Evolutionary conservation across 2,113 vertebrate genomes (phyloP).

Genomic region (Megalops atlanticus): DNA sequence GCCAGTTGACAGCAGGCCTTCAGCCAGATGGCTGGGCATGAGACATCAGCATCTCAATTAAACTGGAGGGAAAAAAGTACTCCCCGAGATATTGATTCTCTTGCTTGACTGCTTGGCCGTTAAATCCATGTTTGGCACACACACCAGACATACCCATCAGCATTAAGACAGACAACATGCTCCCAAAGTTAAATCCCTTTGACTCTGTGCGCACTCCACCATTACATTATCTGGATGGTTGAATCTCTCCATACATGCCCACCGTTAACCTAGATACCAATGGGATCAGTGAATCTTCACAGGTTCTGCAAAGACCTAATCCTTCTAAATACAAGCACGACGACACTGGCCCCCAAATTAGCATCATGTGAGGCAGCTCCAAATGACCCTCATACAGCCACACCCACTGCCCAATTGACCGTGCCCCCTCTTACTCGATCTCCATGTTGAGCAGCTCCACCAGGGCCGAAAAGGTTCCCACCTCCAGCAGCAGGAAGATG

Average conservation of each 20-base stretch:
- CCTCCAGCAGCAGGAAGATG: slow-evolving; percentile 88
- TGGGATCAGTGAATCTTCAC: neutral
- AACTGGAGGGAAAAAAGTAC: too few relatives aligned
- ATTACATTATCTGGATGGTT: neutral
- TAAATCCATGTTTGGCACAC: too few relatives aligned
- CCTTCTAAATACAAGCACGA: neutral
- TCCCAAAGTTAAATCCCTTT: too few relatives aligned
- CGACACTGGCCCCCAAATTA: neutral
- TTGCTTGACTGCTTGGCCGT: too few relatives aligned
- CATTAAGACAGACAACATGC: too few relatives aligned
- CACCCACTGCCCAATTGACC: neutral
- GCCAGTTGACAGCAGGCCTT: too few relatives aligned
- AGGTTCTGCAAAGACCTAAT: neutral
- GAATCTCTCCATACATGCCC: neutral
- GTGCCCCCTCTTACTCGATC: slow-evolving; percentile 82
- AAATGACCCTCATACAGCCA: neutral
- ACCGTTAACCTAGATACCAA: neutral
- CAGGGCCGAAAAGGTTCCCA: slow-evolving; percentile 90
- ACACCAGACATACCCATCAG: too few relatives aligned
- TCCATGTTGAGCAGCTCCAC: slow-evolving; percentile 99
- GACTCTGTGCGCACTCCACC: neutral
- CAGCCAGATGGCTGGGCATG: too few relatives aligned
- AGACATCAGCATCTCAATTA: too few relatives aligned
- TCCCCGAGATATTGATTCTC: too few relatives aligned
- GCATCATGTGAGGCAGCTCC: neutral